Evolutionary conservation across 2,797 vertebrate genomes (phyloP).

Genomic region (Apogon talboti): DNA sequence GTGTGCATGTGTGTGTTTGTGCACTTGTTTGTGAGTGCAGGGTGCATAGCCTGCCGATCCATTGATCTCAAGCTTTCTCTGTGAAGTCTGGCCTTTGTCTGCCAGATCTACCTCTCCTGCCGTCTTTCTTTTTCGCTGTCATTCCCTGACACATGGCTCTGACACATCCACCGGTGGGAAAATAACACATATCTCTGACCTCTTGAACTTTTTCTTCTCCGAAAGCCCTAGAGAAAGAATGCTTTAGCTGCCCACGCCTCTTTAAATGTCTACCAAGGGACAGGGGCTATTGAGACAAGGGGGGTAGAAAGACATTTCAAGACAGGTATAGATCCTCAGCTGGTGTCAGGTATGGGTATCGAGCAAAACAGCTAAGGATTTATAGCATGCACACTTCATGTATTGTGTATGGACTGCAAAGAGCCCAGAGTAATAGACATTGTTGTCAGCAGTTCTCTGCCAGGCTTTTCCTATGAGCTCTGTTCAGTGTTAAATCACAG

Average conservation of each 20-base stretch:
- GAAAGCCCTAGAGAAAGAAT: conserved; percentile 75
- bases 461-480: conserved; percentile 57
- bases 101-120: conserved; percentile 72
- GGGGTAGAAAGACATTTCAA: conserved; percentile 69
- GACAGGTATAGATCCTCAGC: conserved; percentile 81
- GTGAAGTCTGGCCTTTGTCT: conserved; percentile 82
- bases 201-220: conserved; percentile 77
- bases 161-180: conserved; percentile 80
- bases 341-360: conserved; percentile 76
- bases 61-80: conserved; percentile 79
- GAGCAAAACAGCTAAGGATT: conserved; percentile 79
- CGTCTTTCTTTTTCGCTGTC: conserved; percentile 77
- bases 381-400: conserved; percentile 75
- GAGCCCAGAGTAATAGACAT: conserved; percentile 61
- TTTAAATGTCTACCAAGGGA: conserved; percentile 81
- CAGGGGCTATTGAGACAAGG: conserved; percentile 66
- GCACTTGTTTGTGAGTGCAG: conserved; percentile 41
- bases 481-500: conserved; percentile 69
- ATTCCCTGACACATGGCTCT: conserved; percentile 78
- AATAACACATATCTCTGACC: conserved; percentile 82
- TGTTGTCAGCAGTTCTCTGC: conserved; percentile 78
- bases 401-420: conserved; percentile 73
- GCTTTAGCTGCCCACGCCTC: conserved; percentile 77
- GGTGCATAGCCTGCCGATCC: conserved; percentile 64
- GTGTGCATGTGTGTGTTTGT: conserved; percentile 32